These are phyloP conservation scores for Diplazon laetatorius DNA, from an alignment of 2,888 invertebrate species.

Conservation along the genomic window DNA sequence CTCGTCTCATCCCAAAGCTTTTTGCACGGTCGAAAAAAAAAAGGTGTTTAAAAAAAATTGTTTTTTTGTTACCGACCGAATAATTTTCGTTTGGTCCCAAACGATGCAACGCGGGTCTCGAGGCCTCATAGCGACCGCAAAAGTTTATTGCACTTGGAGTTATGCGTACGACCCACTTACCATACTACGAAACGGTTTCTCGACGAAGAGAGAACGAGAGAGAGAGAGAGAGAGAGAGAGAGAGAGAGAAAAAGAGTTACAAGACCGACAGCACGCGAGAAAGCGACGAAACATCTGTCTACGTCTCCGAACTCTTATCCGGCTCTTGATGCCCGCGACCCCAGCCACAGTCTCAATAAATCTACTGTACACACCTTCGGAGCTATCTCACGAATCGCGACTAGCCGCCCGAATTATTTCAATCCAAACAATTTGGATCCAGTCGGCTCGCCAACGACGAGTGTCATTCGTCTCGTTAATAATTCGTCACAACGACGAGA, in stretches of 20 bases:
- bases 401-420: slow-evolving; percentile 13
- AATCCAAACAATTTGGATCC: slow-evolving; percentile 7
- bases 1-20: too few relatives aligned
- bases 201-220: background rate
- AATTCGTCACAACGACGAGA: too few relatives aligned
- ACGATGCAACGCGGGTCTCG: background rate
- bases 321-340: slow-evolving; percentile 46
- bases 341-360: too few relatives aligned
- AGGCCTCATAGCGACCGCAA: background rate
- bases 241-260: background rate
- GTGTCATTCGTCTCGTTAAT: background rate
- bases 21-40: background rate
- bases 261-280: slow-evolving; percentile 1
- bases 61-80: too few relatives aligned
- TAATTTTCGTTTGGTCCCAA: background rate
- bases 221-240: too few relatives aligned
- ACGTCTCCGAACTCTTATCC: slow-evolving; percentile 52
- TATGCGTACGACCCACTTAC: slow-evolving; percentile 68
- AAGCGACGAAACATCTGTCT: slow-evolving; percentile 69
- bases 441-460: background rate
- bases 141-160: slow-evolving; percentile 62
- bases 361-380: too few relatives aligned
- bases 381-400: too few relatives aligned
- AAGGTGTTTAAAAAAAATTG: too few relatives aligned
- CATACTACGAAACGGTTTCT: background rate